Percentiles rank a stretch among this genome's conserved stretches.
These are phyloP conservation scores for Octopus bimaculoides DNA, from an alignment of 1,140 invertebrate genomes.

Conservation along the genomic window DNA sequence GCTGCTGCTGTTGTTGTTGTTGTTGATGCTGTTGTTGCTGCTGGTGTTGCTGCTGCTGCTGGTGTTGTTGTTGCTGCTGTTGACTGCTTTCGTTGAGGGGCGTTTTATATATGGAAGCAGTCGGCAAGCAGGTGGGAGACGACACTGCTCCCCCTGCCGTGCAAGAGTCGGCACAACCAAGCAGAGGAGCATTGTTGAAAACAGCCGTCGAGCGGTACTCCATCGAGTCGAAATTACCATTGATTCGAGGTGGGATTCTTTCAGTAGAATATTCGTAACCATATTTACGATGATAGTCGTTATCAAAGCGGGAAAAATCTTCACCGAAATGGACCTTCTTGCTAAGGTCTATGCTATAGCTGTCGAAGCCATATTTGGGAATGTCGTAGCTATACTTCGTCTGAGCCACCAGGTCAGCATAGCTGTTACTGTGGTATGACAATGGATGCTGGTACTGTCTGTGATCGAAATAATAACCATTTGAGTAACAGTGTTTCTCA, in stretches of 20 bases:
- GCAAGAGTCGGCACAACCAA: neutral
- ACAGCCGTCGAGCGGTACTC: constrained; percentile 44
- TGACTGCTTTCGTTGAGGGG: neutral
- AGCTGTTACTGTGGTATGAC: constrained; percentile 45
- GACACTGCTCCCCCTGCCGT: constrained; percentile 5
- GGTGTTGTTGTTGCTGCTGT: constrained; percentile 27
- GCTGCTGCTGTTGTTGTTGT: constrained; percentile 27
- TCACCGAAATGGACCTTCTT: constrained; percentile 50
- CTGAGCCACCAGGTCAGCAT: constrained; percentile 45
- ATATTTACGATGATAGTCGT: constrained; percentile 40
- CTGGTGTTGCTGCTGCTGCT: constrained; percentile 24
- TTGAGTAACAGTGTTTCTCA: constrained; percentile 51
- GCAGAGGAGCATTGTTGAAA: constrained; percentile 29
- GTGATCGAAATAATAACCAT: constrained; percentile 50
- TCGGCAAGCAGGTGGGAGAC: constrained; percentile 14
- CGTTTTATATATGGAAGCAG: constrained; percentile 19
- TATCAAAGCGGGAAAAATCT: constrained; percentile 35
- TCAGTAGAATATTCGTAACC: constrained; percentile 42
- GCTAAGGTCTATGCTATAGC: constrained; percentile 50
- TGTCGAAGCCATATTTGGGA: constrained; percentile 46
- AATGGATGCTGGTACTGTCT: constrained; percentile 51
- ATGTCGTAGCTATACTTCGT: constrained; percentile 51
- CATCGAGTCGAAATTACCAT: constrained; percentile 40
- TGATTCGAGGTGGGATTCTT: constrained; percentile 33
- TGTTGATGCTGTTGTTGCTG: constrained; percentile 21